Evolutionary conservation across 2,888 invertebrate species (phyloP), one percentile per base, ranked within the genome.

Genomic region (Stenodema calcarata): DNA sequence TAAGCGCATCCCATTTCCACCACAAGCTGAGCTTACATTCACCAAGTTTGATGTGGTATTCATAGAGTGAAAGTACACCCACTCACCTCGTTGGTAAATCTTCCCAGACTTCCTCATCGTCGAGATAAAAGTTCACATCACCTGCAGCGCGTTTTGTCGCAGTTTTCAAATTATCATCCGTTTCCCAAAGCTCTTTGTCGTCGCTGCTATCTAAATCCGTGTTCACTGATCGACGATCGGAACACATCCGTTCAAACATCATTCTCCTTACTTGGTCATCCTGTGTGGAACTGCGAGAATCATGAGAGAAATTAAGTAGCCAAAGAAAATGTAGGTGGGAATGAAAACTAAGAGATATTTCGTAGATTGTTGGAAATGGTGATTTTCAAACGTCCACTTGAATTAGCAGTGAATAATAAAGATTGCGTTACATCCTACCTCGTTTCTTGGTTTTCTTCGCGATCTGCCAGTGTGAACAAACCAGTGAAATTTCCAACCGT

Each of bases 31-130:
- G n/a, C n/a, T n/a, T n/a, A n/a, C n/a, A n/a, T n/a, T n/a, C n/a
- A n/a, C n/a, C n/a, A n/a, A n/a, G n/a, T n/a, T n/a, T n/a, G n/a
- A n/a, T n/a, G n/a, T n/a, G n/a, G n/a, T n/a, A n/a, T n/a, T n/a
- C n/a, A n/a, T n/a, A n/a, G 35, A 7, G 7, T 35, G 7, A 35
- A 35, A 35, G 2, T 35, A 35, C 35, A 4, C 7, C 35, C 12
- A 69, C 41, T 73, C 16, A 78, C 78, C 78, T 78, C 6, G 44
- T 44, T 4, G 78, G 78, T 7, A 73, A 35, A 44, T 84, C 70
- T 44, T 84, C 84, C 84, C 84, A 84, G 23, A 84, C 84, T 73
- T 84, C 73, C 28, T 84, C 84, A 27, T 84, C 84, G n/a, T 84
- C 84, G 23, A 84, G n/a, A 16, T 50, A 73, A 30, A 84, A 42